These are phyloP conservation scores for Lerista edwardsae DNA, from an alignment of 2,797 vertebrate species.

Conservation along the genomic window DNA sequence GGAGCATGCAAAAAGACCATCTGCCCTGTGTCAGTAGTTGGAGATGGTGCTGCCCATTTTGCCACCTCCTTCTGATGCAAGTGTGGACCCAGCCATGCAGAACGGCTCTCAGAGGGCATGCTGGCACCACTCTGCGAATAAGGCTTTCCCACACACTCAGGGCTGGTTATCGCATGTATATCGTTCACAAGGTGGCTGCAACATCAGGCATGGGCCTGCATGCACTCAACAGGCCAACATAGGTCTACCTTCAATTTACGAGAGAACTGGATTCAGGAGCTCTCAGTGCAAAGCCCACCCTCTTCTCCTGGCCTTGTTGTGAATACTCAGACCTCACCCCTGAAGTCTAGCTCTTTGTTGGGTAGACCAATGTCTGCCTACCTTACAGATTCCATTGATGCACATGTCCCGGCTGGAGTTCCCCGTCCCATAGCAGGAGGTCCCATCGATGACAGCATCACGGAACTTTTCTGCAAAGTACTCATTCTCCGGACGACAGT, in stretches of 20 bases:
- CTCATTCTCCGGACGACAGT: slow-evolving; percentile 87
- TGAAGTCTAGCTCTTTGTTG: neutral
- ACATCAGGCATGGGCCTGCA: neutral
- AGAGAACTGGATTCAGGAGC: neutral
- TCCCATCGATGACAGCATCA: slow-evolving; percentile 89
- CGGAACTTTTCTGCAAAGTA: slow-evolving; percentile 90
- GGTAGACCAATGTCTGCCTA: slow-evolving; percentile 57
- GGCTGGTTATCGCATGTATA: too few species aligned
- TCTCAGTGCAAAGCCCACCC: neutral
- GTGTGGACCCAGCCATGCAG: neutral
- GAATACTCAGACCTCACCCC: fast-evolving
- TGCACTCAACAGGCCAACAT: neutral
- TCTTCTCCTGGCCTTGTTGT: too few species aligned
- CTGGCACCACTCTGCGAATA: neutral
- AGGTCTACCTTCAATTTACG: neutral
- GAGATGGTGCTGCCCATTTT: neutral
- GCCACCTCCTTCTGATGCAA: neutral
- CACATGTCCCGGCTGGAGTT: slow-evolving; percentile 86
- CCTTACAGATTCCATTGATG: slow-evolving; percentile 97
- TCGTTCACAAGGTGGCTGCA: too few species aligned
- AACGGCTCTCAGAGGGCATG: neutral
- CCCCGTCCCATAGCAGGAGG: slow-evolving; percentile 85
- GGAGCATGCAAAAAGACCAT: too few species aligned
- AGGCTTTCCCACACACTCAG: too few species aligned
- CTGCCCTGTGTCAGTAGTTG: neutral